These are phyloP conservation scores for Herminia tarsipennalis DNA, from an alignment of 2,888 invertebrate species.

Conservation along the genomic window DNA sequence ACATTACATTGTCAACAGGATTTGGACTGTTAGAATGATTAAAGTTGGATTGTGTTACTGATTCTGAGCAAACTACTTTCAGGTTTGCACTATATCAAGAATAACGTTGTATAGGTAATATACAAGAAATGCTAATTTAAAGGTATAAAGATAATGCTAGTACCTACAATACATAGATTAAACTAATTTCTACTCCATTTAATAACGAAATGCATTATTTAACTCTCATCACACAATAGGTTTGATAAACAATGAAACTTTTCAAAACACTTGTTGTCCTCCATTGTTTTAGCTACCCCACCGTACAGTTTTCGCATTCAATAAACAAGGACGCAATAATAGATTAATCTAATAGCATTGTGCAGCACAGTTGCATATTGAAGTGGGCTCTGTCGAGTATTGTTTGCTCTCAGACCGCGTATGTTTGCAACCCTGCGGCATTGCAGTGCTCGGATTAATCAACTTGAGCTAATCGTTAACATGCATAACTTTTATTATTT, in stretches of 20 bases:
- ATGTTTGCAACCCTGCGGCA: constrained; percentile 32
- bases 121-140: too few species aligned
- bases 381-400: constrained; percentile 12
- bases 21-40: too few species aligned
- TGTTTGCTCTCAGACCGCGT: constrained; percentile 27
- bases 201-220: too few species aligned
- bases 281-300: constrained; percentile 4
- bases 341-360: constrained; percentile 28
- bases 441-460: constrained; percentile 46
- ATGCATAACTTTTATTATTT: constrained; percentile 8
- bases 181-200: too few species aligned
- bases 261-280: neutral
- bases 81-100: too few species aligned
- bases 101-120: too few species aligned
- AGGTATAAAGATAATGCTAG: too few species aligned
- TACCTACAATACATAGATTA: too few species aligned
- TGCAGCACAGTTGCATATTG: constrained; percentile 28
- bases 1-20: too few species aligned
- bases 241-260: neutral
- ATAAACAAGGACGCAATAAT: constrained; percentile 14
- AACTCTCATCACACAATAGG: too few species aligned
- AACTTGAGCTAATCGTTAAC: constrained; percentile 40
- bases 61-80: too few species aligned
- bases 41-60: too few species aligned
- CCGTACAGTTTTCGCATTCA: constrained; percentile 6